These are phyloP conservation scores for Lithobates sylvaticus DNA, from an alignment of 2,797 vertebrate species.

Conservation along the genomic window DNA sequence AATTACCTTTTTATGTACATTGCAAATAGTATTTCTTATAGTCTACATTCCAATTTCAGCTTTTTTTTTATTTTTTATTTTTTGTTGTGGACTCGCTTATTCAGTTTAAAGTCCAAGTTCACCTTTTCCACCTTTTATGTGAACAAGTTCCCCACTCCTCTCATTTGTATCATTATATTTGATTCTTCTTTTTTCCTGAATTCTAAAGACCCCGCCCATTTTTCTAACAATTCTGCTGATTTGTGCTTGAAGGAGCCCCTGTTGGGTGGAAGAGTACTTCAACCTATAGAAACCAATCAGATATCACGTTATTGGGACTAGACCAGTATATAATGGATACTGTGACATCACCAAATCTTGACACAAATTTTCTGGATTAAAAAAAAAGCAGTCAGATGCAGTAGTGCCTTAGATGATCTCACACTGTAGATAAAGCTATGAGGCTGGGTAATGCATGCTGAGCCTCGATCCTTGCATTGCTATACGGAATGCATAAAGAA, in stretches of 20 bases:
- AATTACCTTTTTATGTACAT: slow-evolving; percentile 61
- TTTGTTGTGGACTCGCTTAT: background rate
- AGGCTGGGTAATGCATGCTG: no score
- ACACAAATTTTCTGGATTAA: no score
- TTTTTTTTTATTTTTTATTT: background rate
- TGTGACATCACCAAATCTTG: no score
- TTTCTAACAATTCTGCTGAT: background rate
- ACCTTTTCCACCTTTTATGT: background rate
- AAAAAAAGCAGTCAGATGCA: no score
- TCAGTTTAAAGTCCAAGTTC: background rate
- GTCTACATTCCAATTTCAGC: slow-evolving; percentile 35
- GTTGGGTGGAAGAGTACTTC: background rate
- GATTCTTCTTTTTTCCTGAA: no score
- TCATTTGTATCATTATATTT: no score
- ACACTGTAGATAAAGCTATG: no score
- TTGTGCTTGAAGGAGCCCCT: no score
- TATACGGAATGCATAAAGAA: no score
- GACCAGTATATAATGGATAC: background rate
- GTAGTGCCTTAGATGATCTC: no score
- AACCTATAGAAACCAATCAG: background rate
- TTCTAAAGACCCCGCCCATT: background rate
- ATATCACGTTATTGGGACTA: background rate
- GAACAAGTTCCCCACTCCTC: no score
- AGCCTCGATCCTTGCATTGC: no score
- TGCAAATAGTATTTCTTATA: slow-evolving; percentile 56